A percentile compares a stretch with the other conserved stretches of the same genome.
Conservation (phyloP, 1,140 invertebrate species). For the Papilio aristodemus region DNA sequence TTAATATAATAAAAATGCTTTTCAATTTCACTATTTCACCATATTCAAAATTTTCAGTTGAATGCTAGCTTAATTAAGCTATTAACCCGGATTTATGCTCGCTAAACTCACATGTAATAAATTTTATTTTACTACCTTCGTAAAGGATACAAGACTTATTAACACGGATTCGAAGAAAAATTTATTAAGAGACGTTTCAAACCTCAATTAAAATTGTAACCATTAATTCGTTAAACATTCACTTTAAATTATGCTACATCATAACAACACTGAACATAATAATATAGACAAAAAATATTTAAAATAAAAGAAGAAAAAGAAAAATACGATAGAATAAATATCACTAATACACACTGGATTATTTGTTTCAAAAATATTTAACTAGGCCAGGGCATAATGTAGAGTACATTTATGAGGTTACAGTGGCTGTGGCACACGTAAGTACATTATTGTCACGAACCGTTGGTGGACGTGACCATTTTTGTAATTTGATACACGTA, state of each 20-base stretch:
- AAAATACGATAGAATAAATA: neutral
- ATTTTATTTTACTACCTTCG: slow-evolving; percentile 4
- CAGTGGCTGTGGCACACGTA: neutral
- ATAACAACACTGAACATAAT: no score
- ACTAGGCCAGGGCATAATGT: neutral
- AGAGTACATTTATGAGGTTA: neutral
- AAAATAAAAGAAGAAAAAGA: no score
- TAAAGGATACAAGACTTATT: neutral
- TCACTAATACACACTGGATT: neutral
- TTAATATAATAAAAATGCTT: no score
- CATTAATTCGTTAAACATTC: no score
- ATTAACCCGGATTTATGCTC: slow-evolving; percentile 12
- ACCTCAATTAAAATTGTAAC: neutral
- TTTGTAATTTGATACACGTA: neutral
- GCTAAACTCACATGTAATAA: neutral
- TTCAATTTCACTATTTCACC: neutral
- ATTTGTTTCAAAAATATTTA: neutral
- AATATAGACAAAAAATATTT: no score
- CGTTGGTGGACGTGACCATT: neutral
- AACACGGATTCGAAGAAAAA: neutral
- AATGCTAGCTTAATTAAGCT: slow-evolving; percentile 10
- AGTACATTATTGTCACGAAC: neutral
- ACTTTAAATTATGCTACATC: no score
- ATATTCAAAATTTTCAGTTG: neutral
- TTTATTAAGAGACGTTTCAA: neutral